A percentile compares a stretch with the other conserved stretches of the same genome.
These are phyloP conservation scores for Esox lucius DNA, from an alignment of 2,797 vertebrate genomes.

Conservation along the genomic window DNA sequence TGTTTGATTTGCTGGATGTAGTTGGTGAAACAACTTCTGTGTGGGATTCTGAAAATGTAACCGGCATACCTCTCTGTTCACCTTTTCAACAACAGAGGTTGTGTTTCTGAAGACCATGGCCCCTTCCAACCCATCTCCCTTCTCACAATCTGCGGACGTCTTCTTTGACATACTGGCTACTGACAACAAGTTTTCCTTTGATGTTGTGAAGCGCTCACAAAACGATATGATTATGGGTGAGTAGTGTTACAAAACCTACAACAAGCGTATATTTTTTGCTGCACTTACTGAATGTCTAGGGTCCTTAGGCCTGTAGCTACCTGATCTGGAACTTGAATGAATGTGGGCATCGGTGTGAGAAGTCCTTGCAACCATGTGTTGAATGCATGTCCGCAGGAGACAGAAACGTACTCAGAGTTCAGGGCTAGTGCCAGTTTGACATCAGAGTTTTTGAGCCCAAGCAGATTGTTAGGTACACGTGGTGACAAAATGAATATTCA, in stretches of 20 bases:
- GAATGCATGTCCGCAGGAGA: too few relatives aligned
- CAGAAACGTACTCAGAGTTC: too few relatives aligned
- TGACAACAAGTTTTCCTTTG: conserved; percentile 48
- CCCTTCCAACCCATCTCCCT: conserved; percentile 49
- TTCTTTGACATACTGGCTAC: conserved; percentile 77
- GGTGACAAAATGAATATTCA: too few relatives aligned
- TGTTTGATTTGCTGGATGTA: background rate
- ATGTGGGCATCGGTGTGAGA: too few relatives aligned
- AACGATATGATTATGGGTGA: conserved; percentile 57
- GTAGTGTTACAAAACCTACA: conserved; percentile 6
- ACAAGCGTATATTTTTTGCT: too few relatives aligned
- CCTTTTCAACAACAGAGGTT: conserved; percentile 75
- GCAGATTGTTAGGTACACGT: too few relatives aligned
- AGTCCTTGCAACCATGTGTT: too few relatives aligned
- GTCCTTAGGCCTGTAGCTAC: too few relatives aligned
- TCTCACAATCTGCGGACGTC: conserved; percentile 64
- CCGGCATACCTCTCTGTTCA: conserved; percentile 18
- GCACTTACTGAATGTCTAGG: too few relatives aligned
- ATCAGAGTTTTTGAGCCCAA: too few relatives aligned
- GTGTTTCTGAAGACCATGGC: conserved; percentile 80
- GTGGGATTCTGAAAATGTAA: conserved; percentile 3
- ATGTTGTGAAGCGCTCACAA: conserved; percentile 48
- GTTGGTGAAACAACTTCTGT: conserved; percentile 30
- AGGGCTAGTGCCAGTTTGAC: too few relatives aligned
- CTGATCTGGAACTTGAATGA: too few relatives aligned